Evolutionary conservation across 2,888 invertebrate species (phyloP).

Genomic region (Yponomeuta evonymella): DNA sequence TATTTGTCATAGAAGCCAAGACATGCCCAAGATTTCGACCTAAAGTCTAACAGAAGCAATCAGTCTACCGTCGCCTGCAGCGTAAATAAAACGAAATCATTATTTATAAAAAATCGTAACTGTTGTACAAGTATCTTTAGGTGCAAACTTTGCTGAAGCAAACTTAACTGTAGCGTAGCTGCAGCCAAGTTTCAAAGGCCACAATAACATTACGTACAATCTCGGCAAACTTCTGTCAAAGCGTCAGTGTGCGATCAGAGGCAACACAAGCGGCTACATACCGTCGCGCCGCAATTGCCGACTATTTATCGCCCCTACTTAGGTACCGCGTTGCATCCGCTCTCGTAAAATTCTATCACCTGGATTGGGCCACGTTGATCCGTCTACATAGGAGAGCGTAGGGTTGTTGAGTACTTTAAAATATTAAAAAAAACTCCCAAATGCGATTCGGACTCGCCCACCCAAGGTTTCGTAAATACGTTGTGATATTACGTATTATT

Average conservation of each 20-base stretch:
- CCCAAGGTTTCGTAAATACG: no score
- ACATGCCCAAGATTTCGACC: no score
- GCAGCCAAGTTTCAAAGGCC: no score
- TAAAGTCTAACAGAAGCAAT: no score
- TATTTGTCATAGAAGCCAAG: no score
- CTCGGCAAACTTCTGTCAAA: neutral
- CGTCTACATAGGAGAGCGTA: conserved; percentile 30
- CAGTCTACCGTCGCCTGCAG: no score
- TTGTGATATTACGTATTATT: no score
- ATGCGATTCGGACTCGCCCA: neutral
- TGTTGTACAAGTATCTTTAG: no score
- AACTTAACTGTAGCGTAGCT: neutral
- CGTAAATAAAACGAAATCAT: no score
- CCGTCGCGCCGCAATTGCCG: conserved; percentile 17
- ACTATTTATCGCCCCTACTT: conserved; percentile 66
- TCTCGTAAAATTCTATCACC: conserved; percentile 72
- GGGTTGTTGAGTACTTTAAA: neutral
- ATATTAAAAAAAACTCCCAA: neutral
- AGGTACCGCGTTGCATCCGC: conserved; percentile 53
- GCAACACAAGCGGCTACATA: conserved; percentile 11
- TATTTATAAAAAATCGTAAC: no score
- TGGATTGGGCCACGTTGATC: conserved; percentile 63
- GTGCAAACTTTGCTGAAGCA: no score
- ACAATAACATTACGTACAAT: no score
- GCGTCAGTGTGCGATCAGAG: neutral